Evolutionary conservation across 2,888 invertebrate species (phyloP), one percentile per base, ranked within the genome.

Genomic region (Lacanobia wlatinum): DNA sequence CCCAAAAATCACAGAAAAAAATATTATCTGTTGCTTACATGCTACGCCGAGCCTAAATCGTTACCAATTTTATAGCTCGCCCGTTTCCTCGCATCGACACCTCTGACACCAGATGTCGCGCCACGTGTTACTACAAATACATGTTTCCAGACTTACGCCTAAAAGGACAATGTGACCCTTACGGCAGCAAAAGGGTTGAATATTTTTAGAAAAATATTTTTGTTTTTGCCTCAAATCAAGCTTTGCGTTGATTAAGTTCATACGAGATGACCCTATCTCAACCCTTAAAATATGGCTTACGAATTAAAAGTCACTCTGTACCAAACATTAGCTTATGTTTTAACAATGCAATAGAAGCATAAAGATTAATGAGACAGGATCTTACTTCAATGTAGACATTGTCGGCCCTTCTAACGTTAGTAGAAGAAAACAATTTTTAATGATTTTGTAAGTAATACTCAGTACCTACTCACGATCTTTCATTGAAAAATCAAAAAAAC

Each of bases 11-110:
- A 55, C 23, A 5, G n/a, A 34, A 50, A 64, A 60, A 82, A 70
- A 62, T 76, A 75, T 76, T 79, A 71, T 79, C 75, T 73, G 53
- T 77, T 62, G 71, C 78, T 72, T 80, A 78, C 63, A 9, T 55
- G 43, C 62, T 52, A 53, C 70, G 78, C 78, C 76, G 69, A 80
- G 78, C 87, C 84, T 82, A 84, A 87, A 84, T 88, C 86, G 87
- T 87, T 84, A 85, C 90, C 89, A 89, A 90, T 91, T 93, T 92
- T 89, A 91, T 89, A 88, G 88, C 81, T 82, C 82, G 77, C 61
- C 79, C 87, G 78, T 84, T 88, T 87, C 83, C 77, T 84, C 89
- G 87, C 89, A 84, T 92, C 91, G 80, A 87, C 89, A 90, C 90
- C 88, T 90, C 77, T 62, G 82, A 84, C 86, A 87, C 88, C 89